phyloP scores from a whole-genome alignment of 2,888 invertebrate species.

The Creontiades dilutus region DNA sequence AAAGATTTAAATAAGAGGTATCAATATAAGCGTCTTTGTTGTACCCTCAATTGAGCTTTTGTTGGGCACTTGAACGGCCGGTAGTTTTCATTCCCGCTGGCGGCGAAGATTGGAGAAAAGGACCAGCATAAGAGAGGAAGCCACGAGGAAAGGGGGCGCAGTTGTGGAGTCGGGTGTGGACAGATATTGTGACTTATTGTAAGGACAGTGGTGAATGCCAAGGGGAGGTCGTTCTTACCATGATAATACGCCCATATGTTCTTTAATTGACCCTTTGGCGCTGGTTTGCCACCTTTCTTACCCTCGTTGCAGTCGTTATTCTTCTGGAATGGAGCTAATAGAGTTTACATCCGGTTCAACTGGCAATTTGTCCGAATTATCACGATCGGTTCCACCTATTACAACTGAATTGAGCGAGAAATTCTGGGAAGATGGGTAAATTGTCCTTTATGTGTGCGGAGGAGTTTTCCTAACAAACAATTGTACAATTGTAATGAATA shows the following conservation, averaged over 20 bases:
- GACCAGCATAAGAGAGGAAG: slow-evolving; percentile 22
- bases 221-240: background rate
- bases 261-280: slow-evolving; percentile 48
- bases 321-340: slow-evolving; percentile 33
- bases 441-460: no score
- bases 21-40: slow-evolving; percentile 40
- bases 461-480: no score
- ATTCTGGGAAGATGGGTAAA: background rate
- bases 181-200: slow-evolving; percentile 45
- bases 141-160: background rate
- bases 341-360: background rate
- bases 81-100: slow-evolving; percentile 24
- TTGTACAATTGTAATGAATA: no score
- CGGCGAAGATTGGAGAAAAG: slow-evolving; percentile 29
- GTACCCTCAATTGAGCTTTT: slow-evolving; percentile 42
- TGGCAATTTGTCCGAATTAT: slow-evolving; percentile 17
- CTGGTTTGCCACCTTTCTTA: slow-evolving; percentile 21
- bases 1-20: slow-evolving; percentile 41
- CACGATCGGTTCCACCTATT: slow-evolving; percentile 34
- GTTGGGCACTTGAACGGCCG: slow-evolving; percentile 13
- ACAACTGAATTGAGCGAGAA: background rate
- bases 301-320: background rate
- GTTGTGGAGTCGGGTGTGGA: background rate
- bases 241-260: slow-evolving; percentile 53
- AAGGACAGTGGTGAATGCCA: background rate